Percentiles rank a stretch among this genome's conserved stretches.
Evolutionary conservation across 1,140 invertebrate genomes (phyloP).

Genomic region (Eurosta solidaginis): DNA sequence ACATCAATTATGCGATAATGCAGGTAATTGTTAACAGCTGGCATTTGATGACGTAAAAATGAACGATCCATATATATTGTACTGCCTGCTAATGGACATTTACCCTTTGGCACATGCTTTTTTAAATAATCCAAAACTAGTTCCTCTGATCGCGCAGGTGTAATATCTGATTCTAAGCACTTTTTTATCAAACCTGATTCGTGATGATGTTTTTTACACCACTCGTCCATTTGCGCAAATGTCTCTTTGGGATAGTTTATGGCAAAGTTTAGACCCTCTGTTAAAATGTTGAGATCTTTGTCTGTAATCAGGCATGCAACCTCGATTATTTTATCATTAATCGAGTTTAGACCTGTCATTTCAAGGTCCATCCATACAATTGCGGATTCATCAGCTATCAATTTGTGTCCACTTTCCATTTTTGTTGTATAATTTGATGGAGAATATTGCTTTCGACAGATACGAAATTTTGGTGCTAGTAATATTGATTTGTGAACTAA

Average conservation of each 20-base stretch:
- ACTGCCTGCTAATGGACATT: conserved; percentile 86
- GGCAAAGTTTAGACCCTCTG: conserved; percentile 77
- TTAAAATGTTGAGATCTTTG: conserved; percentile 76
- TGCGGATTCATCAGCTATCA: not conserved
- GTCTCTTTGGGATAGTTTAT: conserved; percentile 78
- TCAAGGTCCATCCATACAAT: conserved; percentile 67
- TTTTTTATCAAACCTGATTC: conserved; percentile 75
- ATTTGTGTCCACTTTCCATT: not conserved
- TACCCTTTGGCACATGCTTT: conserved; percentile 68
- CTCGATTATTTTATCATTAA: conserved; percentile 83
- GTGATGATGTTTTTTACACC: conserved; percentile 78
- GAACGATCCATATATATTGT: conserved; percentile 83
- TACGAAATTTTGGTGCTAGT: too few relatives aligned
- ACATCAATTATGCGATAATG: conserved; percentile 96
- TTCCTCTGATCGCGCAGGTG: conserved; percentile 70
- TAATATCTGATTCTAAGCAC: conserved; percentile 71
- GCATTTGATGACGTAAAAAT: conserved; percentile 80
- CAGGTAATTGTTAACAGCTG: conserved; percentile 74
- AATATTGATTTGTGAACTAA: not conserved
- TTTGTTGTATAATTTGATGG: not conserved
- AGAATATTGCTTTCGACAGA: not conserved
- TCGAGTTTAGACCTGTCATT: conserved; percentile 79
- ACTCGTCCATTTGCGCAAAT: conserved; percentile 79
- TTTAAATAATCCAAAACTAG: conserved; percentile 75
- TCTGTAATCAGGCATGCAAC: conserved; percentile 88